Base-by-base conservation (phyloP, 1,140 invertebrate species). In the Phocides pigmalion region DNA sequence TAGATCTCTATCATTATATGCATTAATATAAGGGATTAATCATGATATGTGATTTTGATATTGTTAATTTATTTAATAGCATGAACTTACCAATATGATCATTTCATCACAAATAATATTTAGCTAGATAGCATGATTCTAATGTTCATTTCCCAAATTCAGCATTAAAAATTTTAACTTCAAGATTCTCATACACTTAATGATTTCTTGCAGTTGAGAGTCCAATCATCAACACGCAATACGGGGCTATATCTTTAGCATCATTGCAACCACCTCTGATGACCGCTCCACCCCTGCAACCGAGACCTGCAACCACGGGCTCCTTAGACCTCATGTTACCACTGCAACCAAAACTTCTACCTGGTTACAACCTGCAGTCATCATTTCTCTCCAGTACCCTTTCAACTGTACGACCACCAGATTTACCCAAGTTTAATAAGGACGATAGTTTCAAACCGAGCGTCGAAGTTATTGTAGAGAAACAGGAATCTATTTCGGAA, bases 281-380 rank as follows among this genome's bases (percentile, higher is more conserved):
- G 75, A 90, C 84, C 59, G 89, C 89, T 63, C 92, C 92, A 39
- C 93, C 93, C 54, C 75, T 95, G 68, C 94, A 95, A 89, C 94
- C 95, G 8, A 86, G 94, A 44, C 93, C 94, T 61, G 93, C 94
- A 20, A 95, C 94, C 37, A 94, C 94, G 3, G 94, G 94, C 51
- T 92, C 93, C 73, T 81, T 93, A 64, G 94, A 95, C 77, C 90
- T 94, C 39, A 92, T 94, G 84, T 84, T 95, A 72, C 94, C 94
- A 61, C 82, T 95, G 14, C 94, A 95, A 93, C 93, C 94, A 41
- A 94, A 94, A 78, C 85, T 94, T 66, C 79, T 94, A 65, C 91
- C 91, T 17, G 91, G 91, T 5, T 92, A 89, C 70, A 87, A 89
- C 76, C 78, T 91, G 4, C 88, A 91, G 59, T 80, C 85, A 14